phyloP scores from a whole-genome alignment of 2,797 vertebrate genomes.

The Sebastes vulpes region DNA sequence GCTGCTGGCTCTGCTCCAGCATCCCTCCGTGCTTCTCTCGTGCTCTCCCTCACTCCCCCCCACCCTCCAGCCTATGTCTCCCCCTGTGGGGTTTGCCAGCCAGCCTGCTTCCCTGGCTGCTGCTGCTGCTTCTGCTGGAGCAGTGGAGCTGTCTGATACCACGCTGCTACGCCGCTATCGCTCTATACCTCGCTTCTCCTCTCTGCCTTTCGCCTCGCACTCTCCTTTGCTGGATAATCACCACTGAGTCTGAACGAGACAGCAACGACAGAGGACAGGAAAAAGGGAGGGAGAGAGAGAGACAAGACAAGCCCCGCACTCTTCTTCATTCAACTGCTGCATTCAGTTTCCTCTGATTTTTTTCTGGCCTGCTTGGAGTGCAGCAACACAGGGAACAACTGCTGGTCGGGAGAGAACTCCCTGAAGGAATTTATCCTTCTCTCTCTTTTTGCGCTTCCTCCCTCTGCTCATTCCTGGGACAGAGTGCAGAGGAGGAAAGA shows the following conservation, averaged over 20 bases:
- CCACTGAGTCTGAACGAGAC: slow-evolving; percentile 40
- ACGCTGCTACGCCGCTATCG: slow-evolving; percentile 29
- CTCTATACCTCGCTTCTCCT: slow-evolving; percentile 43
- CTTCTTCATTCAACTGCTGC: slow-evolving; percentile 49
- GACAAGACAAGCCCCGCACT: slow-evolving; percentile 11
- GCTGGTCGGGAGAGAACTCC: slow-evolving; percentile 41
- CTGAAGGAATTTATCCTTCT: slow-evolving; percentile 55
- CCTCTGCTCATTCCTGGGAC: slow-evolving; percentile 74
- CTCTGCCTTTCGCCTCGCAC: slow-evolving; percentile 43
- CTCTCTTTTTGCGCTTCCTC: slow-evolving; percentile 32
- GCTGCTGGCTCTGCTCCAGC: slow-evolving; percentile 66
- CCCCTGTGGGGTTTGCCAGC: slow-evolving; percentile 38
- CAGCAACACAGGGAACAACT: slow-evolving; percentile 34
- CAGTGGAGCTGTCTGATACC: slow-evolving; percentile 51
- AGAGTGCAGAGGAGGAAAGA: slow-evolving; percentile 72
- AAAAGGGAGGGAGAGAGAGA: slow-evolving; percentile 33
- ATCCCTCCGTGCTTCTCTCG: slow-evolving; percentile 55
- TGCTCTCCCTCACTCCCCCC: slow-evolving; percentile 22
- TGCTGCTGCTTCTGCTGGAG: slow-evolving; percentile 33
- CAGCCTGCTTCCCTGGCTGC: slow-evolving; percentile 60
- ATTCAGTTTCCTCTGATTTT: slow-evolving; percentile 28
- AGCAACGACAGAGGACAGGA: slow-evolving; percentile 31
- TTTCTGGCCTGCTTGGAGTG: slow-evolving; percentile 19
- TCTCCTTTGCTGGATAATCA: slow-evolving; percentile 60
- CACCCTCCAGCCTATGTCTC: slow-evolving; percentile 49